Percentiles rank a stretch among this genome's conserved stretches.
Evolutionary conservation across 2,797 vertebrate genomes (phyloP).

Genomic region (Urocyon cinereoargenteus): DNA sequence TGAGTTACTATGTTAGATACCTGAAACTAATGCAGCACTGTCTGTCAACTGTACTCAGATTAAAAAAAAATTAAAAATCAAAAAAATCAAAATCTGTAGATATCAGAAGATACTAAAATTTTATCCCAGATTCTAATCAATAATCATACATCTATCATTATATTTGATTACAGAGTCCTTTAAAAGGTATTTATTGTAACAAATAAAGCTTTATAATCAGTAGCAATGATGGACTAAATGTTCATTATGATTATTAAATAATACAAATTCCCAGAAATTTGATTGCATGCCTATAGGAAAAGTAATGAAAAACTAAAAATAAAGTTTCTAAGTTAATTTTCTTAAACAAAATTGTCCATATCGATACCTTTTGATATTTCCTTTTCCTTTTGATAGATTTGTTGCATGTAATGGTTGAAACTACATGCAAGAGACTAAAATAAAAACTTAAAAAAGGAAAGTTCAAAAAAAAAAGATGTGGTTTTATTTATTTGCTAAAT

Average conservation of each 20-base stretch:
- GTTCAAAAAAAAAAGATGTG: neutral
- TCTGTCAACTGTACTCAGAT: neutral
- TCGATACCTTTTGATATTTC: no score
- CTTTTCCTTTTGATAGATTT: neutral
- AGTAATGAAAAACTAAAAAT: neutral
- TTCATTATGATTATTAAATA: neutral
- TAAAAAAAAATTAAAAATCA: neutral
- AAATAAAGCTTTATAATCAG: neutral
- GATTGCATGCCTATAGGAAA: neutral
- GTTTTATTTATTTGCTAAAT: neutral
- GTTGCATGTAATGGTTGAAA: neutral
- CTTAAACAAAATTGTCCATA: neutral
- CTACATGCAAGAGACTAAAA: neutral
- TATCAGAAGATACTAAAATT: neutral
- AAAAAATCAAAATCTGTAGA: neutral
- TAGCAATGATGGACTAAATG: neutral
- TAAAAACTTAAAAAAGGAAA: neutral
- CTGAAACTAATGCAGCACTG: neutral
- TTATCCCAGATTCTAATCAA: neutral
- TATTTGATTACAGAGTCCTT: neutral
- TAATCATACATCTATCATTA: neutral
- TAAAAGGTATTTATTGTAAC: neutral
- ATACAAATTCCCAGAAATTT: neutral
- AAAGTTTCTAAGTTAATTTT: neutral
- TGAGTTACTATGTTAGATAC: neutral